phyloP scores from a whole-genome alignment of 2,888 invertebrate genomes.

The Schrankia costaestrigalis region DNA sequence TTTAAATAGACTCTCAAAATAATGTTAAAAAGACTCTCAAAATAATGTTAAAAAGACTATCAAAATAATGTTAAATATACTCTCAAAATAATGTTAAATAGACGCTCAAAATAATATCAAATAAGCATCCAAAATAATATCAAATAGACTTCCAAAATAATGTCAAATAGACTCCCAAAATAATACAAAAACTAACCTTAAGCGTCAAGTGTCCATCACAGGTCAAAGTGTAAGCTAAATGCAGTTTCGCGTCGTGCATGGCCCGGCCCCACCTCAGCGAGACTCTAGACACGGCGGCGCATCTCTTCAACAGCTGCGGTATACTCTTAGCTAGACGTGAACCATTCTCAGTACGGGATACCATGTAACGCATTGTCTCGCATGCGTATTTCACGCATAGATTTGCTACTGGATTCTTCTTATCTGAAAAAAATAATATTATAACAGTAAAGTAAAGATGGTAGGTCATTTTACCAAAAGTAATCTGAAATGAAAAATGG shows the following conservation, averaged over 20 bases:
- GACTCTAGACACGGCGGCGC: conserved; percentile 40
- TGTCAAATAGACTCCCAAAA: too few relatives aligned
- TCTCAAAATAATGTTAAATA: too few relatives aligned
- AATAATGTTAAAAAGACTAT: too few relatives aligned
- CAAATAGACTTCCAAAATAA: too few relatives aligned
- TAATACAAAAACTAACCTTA: too few relatives aligned
- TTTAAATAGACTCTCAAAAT: too few relatives aligned
- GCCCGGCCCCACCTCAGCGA: conserved; percentile 50
- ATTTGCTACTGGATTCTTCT: conserved; percentile 43
- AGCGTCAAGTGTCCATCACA: conserved; percentile 42
- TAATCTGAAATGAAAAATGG: neutral
- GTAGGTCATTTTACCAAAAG: neutral
- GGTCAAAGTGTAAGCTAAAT: conserved; percentile 49
- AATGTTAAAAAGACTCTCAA: too few relatives aligned
- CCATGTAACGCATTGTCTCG: conserved; percentile 45
- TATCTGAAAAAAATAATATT: conserved; percentile 34
- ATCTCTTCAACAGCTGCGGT: conserved; percentile 43
- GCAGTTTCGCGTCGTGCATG: conserved; percentile 51
- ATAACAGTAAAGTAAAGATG: neutral
- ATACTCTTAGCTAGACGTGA: too few relatives aligned
- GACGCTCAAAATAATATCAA: too few relatives aligned
- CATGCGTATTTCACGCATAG: conserved; percentile 50
- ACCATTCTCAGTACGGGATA: too few relatives aligned
- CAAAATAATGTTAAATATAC: too few relatives aligned
- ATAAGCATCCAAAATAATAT: too few relatives aligned